These are phyloP conservation scores for Syrrhaptes paradoxus DNA, from an alignment of 2,113 vertebrate genomes.

Conservation along the genomic window DNA sequence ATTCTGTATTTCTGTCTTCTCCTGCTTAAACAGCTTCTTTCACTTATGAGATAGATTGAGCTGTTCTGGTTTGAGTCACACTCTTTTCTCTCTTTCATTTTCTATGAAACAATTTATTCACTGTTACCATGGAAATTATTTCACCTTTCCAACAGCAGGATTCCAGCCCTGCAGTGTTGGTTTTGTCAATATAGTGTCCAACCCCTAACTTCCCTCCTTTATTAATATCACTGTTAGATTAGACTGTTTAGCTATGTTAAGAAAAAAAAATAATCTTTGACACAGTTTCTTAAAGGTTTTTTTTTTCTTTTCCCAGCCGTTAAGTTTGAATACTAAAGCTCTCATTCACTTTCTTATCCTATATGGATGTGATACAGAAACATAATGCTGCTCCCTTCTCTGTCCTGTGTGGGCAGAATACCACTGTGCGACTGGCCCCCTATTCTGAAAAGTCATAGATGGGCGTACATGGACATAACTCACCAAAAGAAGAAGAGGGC, in stretches of 20 bases:
- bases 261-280: neutral
- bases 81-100: neutral
- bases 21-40: neutral
- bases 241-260: neutral
- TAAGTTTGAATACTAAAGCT: neutral
- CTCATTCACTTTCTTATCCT: neutral
- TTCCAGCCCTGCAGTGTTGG: neutral
- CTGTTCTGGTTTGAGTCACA: slow-evolving; percentile 18
- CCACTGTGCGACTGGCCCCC: neutral
- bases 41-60: neutral
- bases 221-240: neutral
- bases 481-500: neutral
- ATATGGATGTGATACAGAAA: neutral
- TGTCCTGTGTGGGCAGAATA: neutral
- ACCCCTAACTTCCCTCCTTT: neutral
- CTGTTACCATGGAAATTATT: slow-evolving; percentile 64
- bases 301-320: neutral
- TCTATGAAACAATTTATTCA: slow-evolving; percentile 27
- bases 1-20: neutral
- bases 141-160: slow-evolving; percentile 11
- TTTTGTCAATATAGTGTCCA: slow-evolving; percentile 9
- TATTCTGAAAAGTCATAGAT: neutral
- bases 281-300: neutral
- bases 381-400: neutral
- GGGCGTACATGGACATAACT: neutral